Evolutionary conservation across 2,113 vertebrate species (phyloP), one percentile per base, ranked within the genome.

Genomic region (Rhinopomastus cyanomelas): DNA sequence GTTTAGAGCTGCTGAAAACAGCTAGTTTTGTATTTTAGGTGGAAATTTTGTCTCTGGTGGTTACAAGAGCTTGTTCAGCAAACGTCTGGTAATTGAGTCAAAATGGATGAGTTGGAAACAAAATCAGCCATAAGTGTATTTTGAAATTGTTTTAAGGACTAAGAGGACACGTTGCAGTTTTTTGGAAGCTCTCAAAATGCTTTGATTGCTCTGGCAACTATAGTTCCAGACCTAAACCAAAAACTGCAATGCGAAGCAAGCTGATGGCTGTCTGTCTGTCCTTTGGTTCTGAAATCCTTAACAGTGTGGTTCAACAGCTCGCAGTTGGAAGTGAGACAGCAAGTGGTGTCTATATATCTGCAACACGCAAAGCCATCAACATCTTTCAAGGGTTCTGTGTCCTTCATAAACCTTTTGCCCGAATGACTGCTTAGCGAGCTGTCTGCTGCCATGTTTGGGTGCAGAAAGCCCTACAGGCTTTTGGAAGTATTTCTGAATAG

Each of bases 251-350:
- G 7, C 36, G 55, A 72, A 82, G 5, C 13, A 61, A 69, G 11
- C 8, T 51, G 49, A 34, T 8, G 78, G 16, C 21, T 16, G 4
- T 48, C 32, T 49, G 9, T 17, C 16, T 61, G 15, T 34, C 14
- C 29, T 84, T 53, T 71, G 13, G 2, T 52, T 93, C 23, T 44
- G 37, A 59, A 59, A 21, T 57, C 37, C 30, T n/a, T 37, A 44
- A n/a, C 16, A 69, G 8, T 2, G 9, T 9, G 10, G 9, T 55
- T 65, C 53, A 78, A 60, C 42, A 60, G 20, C 6, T 71, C 17
- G 8, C 42, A 85, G 0, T 0, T 30, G 27, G 86, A 3, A 62
- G 5, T 13, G 32, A 32, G n/a, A 71, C 19, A 57, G 12, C 1
- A 5, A 5, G 6, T 48, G 27, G 5, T 49, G 19, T 26, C 29